Evolutionary conservation across 1,140 invertebrate genomes (phyloP), one percentile per base, ranked within the genome.

Genomic region (Augochlora pura): DNA sequence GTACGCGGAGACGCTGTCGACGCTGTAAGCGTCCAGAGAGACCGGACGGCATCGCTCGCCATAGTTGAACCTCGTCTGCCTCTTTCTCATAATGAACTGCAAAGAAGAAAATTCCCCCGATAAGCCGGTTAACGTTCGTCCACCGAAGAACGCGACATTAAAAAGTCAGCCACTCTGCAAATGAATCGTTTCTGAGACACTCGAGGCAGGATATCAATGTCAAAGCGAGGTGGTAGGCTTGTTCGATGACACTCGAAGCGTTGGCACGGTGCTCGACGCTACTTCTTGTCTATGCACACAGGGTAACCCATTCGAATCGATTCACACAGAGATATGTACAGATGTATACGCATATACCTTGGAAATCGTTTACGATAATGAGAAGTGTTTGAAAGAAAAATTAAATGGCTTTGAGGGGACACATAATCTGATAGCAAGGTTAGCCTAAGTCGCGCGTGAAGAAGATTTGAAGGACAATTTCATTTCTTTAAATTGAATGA

Each of bases 1-100:
- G 84, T 96, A 96, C 7, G 97, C 96, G 1, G 97, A 98, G 39
- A 98, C 96, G 88, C 97, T 98, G 91, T 98, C 97, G 86, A 98
- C 92, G 86, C 96, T 97, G 93, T 98, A 98, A 18, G 97, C 97
- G 88, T 98, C 97, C 80, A 98, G 91, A 57, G 96, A 97, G 0
- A 97, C 97, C 0, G 97, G 97, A 7, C 96, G 96, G 89, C 97
- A 98, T 39, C 97, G 94, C 91, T 97, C 96, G 0, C 96, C 96
- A 85, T 97, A 98, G 75, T 96, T 95, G 21, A 95, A 90, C 82
- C 91, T 82, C 85, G 92, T 95, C 86, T 96, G 95, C 38, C 96
- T 94, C 88, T 96, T 96, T 77, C 95, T 93, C 94, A 97, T 95
- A 42, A 97, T 91, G 69, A 96, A 94, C 94, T 96, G 88, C 42